Conservation (phyloP, 1,140 invertebrate species). For the Pseudomyrmex gracilis region DNA sequence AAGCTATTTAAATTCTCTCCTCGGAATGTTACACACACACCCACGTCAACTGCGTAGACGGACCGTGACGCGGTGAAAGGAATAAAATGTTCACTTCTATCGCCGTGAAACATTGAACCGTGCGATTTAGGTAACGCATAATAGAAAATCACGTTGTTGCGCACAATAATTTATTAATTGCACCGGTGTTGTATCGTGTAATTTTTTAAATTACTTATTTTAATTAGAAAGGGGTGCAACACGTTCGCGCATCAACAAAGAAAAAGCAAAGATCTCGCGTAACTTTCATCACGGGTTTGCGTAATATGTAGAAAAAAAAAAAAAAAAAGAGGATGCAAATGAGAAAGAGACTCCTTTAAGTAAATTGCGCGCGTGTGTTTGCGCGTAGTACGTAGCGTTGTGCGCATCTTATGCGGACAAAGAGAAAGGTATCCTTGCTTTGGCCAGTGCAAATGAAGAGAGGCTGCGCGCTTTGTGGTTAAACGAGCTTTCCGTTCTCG, state of each 20-base stretch:
- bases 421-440: conserved; percentile 53
- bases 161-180: not conserved
- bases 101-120: not conserved
- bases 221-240: not conserved
- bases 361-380: conserved; percentile 18
- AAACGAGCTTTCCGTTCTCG: conserved; percentile 46
- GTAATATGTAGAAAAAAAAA: conserved; percentile 2
- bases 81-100: conserved; percentile 24
- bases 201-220: not conserved
- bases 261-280: conserved; percentile 8
- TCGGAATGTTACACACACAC: not conserved
- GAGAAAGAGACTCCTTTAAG: conserved; percentile 36
- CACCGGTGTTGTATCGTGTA: not conserved
- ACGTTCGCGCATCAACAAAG: too few relatives aligned
- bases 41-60: not conserved
- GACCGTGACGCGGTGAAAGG: conserved; percentile 30
- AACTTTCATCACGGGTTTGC: not conserved
- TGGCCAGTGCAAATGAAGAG: not conserved
- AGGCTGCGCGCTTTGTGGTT: conserved; percentile 2
- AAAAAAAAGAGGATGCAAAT: conserved; percentile 40
- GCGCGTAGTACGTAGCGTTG: not conserved
- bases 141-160: conserved; percentile 10
- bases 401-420: conserved; percentile 36
- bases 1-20: not conserved
- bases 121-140: not conserved